These are phyloP conservation scores for Nycticorax nycticorax DNA, from an alignment of 2,113 vertebrate genomes.

Conservation along the genomic window DNA sequence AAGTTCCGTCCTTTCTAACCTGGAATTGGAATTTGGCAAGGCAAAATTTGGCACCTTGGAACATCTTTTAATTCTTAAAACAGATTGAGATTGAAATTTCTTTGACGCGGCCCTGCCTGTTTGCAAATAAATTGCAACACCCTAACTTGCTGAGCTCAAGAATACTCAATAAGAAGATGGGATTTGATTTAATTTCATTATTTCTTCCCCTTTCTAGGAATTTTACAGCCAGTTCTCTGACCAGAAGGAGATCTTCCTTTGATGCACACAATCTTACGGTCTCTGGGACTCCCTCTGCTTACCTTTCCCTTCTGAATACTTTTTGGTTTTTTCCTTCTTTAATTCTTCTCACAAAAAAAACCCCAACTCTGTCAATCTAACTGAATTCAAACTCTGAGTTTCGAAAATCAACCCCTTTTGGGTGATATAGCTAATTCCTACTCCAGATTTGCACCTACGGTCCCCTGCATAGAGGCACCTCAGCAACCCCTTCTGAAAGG, in stretches of 20 bases:
- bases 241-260: not conserved
- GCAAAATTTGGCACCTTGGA: not conserved
- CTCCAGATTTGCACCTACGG: not conserved
- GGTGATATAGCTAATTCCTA: not conserved
- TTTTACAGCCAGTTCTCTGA: not conserved
- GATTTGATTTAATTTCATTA: not conserved
- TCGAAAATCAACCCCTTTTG: not conserved
- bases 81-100: not conserved
- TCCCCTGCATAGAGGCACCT: not conserved
- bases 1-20: constrained; percentile 10
- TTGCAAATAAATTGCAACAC: not conserved
- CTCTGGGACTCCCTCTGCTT: not conserved
- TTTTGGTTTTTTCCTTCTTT: rapidly evolving
- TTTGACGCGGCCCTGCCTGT: not conserved
- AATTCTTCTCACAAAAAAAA: not conserved
- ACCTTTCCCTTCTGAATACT: not conserved
- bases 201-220: not conserved
- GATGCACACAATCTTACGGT: not conserved
- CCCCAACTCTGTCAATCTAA: not conserved
- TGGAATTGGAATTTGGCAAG: constrained; percentile 1
- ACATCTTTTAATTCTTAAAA: not conserved
- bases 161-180: not conserved
- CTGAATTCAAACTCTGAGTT: not conserved
- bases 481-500: not conserved
- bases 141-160: not conserved